Evolutionary conservation across 2,888 invertebrate genomes (phyloP), one percentile per base, ranked within the genome.

Genomic region (Pediacus dermestoides): DNA sequence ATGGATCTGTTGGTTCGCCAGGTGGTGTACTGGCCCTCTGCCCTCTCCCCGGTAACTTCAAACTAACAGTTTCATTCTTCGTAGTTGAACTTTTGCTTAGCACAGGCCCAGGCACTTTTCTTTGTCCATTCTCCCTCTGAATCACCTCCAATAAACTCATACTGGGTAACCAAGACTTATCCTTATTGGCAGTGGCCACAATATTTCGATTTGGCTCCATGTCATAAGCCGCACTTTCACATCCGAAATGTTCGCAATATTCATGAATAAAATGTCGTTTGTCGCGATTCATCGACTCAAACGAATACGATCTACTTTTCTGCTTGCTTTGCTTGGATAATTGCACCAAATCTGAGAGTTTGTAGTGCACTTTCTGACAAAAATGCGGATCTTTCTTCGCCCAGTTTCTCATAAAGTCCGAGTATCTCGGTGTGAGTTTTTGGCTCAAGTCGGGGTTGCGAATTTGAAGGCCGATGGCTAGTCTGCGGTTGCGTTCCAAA

Each of bases 121-220:
- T 75, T 62, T 82, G 82, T 58, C 89, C 78, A 65, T 80, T 80
- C 72, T 91, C 80, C 38, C 91, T 79, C 56, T 87, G 84, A 42
- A 90, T 70, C 45, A 89, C 78, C 62, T 91, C 86, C 61, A 89
- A 70, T 51, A 94, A 74, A 63, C 88, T 88, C 66, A 88, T 83
- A 48, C 87, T 85, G 1, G 94, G 94, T 56, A 92, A 70, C 90
- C 90, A 93, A 44, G 90, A 89, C 81, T 88, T 70, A 4, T 68
- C 69, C 37, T 59, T 63, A 36, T 58, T 71, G 64, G 93, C 92
- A 9, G 90, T 92, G 13, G 89, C 90, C n/a, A 93, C 88, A 9
- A 96, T 88, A 71, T 95, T 96, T 46, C 94, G 77, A 66, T 95
- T 93, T 0, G 96, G 96, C 63, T 95, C 95, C 11, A 85, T 83